Percentiles rank a stretch among this genome's conserved stretches.
These are phyloP conservation scores for Speoplatyrhinus poulsoni DNA, from an alignment of 2,113 vertebrate genomes.

Conservation along the genomic window DNA sequence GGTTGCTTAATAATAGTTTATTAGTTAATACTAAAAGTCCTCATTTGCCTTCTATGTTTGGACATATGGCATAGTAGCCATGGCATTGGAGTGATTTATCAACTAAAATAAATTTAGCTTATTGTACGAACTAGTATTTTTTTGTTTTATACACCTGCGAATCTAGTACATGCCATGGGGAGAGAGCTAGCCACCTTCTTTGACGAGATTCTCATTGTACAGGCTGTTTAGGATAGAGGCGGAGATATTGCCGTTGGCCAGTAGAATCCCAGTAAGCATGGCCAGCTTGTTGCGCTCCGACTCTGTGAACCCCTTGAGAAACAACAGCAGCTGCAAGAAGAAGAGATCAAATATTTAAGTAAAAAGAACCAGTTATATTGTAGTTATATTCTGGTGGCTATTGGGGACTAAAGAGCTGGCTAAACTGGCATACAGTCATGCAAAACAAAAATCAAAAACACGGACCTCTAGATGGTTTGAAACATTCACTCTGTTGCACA, in stretches of 20 bases:
- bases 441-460: too few species aligned
- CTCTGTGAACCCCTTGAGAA: conserved; percentile 97
- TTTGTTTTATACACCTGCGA: too few species aligned
- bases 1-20: too few species aligned
- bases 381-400: neutral
- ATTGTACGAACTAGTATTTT: too few species aligned
- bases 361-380: conserved; percentile 4
- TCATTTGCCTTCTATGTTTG: too few species aligned
- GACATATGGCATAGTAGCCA: too few species aligned
- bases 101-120: too few species aligned
- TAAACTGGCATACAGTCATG: too few species aligned
- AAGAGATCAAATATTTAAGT: conserved; percentile 6
- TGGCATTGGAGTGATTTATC: too few species aligned
- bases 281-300: conserved; percentile 97
- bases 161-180: neutral
- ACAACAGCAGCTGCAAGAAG: conserved; percentile 87
- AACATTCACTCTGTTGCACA: too few species aligned
- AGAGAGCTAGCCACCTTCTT: conserved; percentile 84
- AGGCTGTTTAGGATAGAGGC: conserved; percentile 95
- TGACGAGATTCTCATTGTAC: conserved; percentile 96
- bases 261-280: conserved; percentile 95
- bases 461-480: too few species aligned
- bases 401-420: neutral
- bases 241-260: conserved; percentile 91
- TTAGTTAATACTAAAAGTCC: too few species aligned